Conservation (phyloP, 2,888 invertebrate genomes). For the Melanostoma mellinum region DNA sequence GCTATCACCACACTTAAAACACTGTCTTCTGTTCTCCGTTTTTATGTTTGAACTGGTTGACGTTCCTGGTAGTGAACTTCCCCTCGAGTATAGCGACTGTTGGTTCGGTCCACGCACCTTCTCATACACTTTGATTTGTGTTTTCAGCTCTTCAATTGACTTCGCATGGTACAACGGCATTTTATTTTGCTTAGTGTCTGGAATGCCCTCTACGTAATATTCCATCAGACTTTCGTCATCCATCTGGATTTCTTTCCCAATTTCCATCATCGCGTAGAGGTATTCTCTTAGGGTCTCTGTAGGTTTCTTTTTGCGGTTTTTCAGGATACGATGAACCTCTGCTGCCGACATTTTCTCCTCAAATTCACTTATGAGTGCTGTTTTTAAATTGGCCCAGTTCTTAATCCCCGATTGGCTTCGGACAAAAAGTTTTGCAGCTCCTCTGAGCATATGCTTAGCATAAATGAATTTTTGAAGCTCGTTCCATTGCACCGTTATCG, state of each 20-base stretch:
- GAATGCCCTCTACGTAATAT: too few species aligned
- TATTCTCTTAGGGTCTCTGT: too few species aligned
- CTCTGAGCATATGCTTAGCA: constrained; percentile 24
- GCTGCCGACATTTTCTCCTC: not conserved
- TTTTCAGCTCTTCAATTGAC: constrained; percentile 48
- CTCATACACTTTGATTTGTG: constrained; percentile 52
- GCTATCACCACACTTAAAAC: not conserved
- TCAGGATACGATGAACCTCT: constrained; percentile 6
- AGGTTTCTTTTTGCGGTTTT: not conserved
- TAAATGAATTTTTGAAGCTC: constrained; percentile 25
- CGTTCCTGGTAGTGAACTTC: not conserved
- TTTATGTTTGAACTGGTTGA: constrained; percentile 5
- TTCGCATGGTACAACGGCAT: constrained; percentile 28
- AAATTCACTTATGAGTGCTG: constrained; percentile 11
- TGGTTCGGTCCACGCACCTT: constrained; percentile 25
- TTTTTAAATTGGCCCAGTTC: not conserved
- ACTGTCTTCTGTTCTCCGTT: not conserved
- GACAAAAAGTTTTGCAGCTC: constrained; percentile 9
- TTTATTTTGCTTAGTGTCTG: too few species aligned
- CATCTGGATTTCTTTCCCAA: too few species aligned
- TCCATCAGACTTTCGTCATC: too few species aligned
- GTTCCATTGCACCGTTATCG: not conserved
- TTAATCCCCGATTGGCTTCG: not conserved
- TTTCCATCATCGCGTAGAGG: too few species aligned
- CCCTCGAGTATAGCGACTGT: constrained; percentile 1